phyloP scores from a whole-genome alignment of 2,888 invertebrate species.

The Quadriops clusia region DNA sequence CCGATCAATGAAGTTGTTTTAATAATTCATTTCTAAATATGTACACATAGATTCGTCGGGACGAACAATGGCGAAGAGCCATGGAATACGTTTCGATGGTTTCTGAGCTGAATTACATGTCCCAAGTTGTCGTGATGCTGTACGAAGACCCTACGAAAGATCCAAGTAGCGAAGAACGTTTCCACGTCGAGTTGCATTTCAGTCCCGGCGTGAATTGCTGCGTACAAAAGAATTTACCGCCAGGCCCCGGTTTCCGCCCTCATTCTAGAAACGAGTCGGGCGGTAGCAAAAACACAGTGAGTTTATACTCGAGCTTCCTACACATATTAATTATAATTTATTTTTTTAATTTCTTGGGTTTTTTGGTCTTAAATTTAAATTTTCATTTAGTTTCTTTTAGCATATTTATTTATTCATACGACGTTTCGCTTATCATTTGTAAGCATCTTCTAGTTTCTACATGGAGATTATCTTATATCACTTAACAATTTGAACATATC shows the following conservation, averaged over 20 bases:
- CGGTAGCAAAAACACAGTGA: conserved; percentile 47
- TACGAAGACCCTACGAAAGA: conserved; percentile 98
- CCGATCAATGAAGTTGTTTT: not conserved
- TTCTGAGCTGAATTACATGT: conserved; percentile 98
- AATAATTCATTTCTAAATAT: no score
- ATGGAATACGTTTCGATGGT: conserved; percentile 98
- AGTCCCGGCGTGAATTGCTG: conserved; percentile 97
- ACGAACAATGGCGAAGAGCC: conserved; percentile 96
- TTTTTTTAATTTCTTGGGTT: no score
- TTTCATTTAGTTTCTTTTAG: no score
- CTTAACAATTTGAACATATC: no score
- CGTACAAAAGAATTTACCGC: conserved; percentile 86
- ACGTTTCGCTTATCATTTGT: no score
- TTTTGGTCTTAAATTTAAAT: no score
- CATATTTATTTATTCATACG: no score
- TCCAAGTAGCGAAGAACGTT: conserved; percentile 80
- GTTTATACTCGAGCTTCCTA: no score
- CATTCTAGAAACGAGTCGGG: conserved; percentile 79
- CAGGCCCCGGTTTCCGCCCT: conserved; percentile 85
- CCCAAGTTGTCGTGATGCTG: conserved; percentile 95
- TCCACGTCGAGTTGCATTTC: conserved; percentile 97
- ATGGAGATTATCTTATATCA: no score
- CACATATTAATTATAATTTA: no score
- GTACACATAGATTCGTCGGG: conserved; percentile 66
- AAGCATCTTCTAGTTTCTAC: no score